These are phyloP conservation scores for Corythornis madagascariensis DNA, from an alignment of 2,113 vertebrate genomes.

Conservation along the genomic window DNA sequence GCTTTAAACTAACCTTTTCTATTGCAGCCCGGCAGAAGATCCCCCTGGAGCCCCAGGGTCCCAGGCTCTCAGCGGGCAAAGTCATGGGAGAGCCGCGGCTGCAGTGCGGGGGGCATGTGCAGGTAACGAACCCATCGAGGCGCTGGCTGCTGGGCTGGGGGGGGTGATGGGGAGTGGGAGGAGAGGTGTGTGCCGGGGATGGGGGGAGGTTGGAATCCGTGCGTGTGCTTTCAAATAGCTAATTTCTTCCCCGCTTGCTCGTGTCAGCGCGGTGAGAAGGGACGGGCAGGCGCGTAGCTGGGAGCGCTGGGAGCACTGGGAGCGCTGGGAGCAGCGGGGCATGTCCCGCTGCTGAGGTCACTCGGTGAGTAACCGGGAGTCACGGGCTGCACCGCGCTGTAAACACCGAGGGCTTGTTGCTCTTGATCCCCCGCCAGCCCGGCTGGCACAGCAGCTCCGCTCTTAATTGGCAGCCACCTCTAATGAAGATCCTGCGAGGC, in stretches of 20 bases:
- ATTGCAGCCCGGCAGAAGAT: conserved; percentile 67
- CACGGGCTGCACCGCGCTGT: not conserved
- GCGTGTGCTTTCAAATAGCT: no score
- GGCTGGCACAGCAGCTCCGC: not conserved
- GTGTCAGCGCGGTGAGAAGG: not conserved
- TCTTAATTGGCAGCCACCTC: not conserved
- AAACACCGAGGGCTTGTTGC: not conserved
- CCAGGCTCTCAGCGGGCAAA: not conserved
- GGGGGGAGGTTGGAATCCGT: no score
- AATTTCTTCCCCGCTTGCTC: not conserved
- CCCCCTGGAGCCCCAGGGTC: conserved; percentile 67
- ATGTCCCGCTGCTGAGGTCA: not conserved
- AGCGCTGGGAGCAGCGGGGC: not conserved
- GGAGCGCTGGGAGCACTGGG: not conserved
- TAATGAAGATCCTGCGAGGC: not conserved
- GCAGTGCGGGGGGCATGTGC: conserved; percentile 3
- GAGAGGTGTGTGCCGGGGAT: no score
- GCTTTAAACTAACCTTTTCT: conserved; percentile 77
- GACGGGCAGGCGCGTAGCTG: no score
- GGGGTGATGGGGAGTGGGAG: not conserved
- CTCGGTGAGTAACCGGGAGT: not conserved
- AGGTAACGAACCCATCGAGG: conserved; percentile 28
- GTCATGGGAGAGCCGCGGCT: conserved; percentile 48
- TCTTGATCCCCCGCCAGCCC: not conserved
- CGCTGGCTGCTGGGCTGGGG: not conserved